Conservation (phyloP, 2,888 invertebrate genomes). For the Dryococelus australis region DNA sequence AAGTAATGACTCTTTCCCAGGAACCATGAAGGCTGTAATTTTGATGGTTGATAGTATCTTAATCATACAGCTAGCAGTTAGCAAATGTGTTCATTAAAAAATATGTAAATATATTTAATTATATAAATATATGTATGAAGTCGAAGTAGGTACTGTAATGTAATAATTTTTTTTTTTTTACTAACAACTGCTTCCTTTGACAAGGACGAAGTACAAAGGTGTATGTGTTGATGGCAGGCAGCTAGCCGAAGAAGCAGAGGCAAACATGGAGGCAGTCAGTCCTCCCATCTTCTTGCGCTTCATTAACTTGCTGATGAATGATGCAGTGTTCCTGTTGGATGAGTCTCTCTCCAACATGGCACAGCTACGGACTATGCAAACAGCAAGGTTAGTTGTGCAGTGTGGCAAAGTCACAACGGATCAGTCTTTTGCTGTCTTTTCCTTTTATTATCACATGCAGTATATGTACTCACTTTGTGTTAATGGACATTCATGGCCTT, state of each 20-base stretch:
- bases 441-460: neutral
- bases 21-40: too few species aligned
- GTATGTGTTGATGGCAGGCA: slow-evolving; percentile 60
- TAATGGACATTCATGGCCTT: too few species aligned
- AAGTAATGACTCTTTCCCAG: too few species aligned
- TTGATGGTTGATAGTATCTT: too few species aligned
- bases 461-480: too few species aligned
- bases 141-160: too few species aligned
- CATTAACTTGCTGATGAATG: slow-evolving; percentile 95
- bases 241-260: slow-evolving; percentile 81
- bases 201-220: slow-evolving; percentile 16
- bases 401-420: neutral
- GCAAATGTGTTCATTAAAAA: too few species aligned
- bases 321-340: slow-evolving; percentile 93
- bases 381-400: slow-evolving; percentile 66
- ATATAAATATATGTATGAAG: too few species aligned
- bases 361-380: slow-evolving; percentile 82
- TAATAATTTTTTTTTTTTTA: too few species aligned
- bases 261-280: slow-evolving; percentile 87
- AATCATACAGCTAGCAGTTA: too few species aligned
- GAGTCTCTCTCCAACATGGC: slow-evolving; percentile 91
- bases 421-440: neutral
- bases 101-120: too few species aligned
- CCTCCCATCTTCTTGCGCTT: slow-evolving; percentile 94
- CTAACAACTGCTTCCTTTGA: neutral